These are phyloP conservation scores for Coracopsis vasa DNA, from an alignment of 2,113 vertebrate genomes.

Conservation along the genomic window DNA sequence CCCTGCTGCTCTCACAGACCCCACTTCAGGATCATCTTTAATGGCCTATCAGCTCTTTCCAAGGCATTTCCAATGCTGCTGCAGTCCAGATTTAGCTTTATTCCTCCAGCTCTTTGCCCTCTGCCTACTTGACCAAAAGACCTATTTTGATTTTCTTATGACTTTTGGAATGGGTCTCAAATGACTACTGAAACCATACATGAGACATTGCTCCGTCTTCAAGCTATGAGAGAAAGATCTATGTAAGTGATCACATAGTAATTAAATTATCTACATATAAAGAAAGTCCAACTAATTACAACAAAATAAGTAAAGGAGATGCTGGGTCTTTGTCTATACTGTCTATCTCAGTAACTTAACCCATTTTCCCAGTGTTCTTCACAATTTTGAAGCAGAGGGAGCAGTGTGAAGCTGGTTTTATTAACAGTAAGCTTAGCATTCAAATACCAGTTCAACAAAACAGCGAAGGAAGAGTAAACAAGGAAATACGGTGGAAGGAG, in stretches of 20 bases:
- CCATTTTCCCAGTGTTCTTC: not conserved
- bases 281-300: not conserved
- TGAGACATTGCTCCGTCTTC: not conserved
- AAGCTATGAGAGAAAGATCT: not conserved
- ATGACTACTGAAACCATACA: not conserved
- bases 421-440: not conserved
- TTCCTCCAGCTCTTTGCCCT: not conserved
- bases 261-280: not conserved
- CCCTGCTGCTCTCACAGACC: not conserved
- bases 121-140: not conserved
- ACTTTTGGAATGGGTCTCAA: not conserved
- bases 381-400: not conserved
- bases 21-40: not conserved
- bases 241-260: not conserved
- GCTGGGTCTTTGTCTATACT: not conserved
- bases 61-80: not conserved
- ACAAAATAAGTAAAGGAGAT: not conserved
- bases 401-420: not conserved
- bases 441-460: not conserved
- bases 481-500: not conserved
- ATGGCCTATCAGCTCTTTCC: not conserved
- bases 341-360: not conserved
- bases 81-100: not conserved
- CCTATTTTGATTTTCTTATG: fast-evolving
- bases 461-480: not conserved